Percentiles rank a stretch among this genome's conserved stretches.
These are phyloP conservation scores for Mustelus asterias DNA, from an alignment of 2,113 vertebrate genomes.

Conservation along the genomic window DNA sequence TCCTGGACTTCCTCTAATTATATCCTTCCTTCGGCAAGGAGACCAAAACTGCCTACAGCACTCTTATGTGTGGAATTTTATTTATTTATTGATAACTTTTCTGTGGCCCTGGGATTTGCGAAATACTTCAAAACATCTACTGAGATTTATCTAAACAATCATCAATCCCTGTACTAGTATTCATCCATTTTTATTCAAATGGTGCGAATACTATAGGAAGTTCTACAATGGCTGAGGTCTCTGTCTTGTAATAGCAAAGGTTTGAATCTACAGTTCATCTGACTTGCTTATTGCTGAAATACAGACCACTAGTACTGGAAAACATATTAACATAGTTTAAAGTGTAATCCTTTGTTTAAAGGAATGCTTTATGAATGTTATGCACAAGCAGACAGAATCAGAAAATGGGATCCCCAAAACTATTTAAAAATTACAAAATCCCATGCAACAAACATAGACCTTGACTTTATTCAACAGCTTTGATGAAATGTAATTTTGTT, in stretches of 20 bases:
- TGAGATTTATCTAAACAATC: neutral
- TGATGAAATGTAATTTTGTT: neutral
- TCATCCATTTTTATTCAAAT: neutral
- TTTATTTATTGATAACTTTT: neutral
- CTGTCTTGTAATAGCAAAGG: neutral
- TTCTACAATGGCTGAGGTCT: neutral
- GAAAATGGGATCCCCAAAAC: neutral
- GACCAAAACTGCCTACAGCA: neutral
- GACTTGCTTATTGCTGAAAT: neutral
- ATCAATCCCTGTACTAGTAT: neutral
- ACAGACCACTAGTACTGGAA: neutral
- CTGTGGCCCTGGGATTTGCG: neutral
- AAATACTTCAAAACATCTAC: neutral
- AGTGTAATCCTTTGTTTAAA: neutral
- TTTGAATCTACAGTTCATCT: neutral
- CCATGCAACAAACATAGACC: neutral
- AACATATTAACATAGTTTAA: neutral
- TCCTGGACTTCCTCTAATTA: too few relatives aligned
- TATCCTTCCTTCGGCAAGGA: too few relatives aligned
- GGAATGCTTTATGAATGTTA: neutral
- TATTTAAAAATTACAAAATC: neutral
- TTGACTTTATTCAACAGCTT: neutral
- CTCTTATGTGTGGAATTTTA: neutral
- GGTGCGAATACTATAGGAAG: neutral
- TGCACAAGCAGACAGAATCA: neutral